Evolutionary conservation across 2,797 vertebrate genomes (phyloP).

Genomic region (Sphaeramia orbicularis): DNA sequence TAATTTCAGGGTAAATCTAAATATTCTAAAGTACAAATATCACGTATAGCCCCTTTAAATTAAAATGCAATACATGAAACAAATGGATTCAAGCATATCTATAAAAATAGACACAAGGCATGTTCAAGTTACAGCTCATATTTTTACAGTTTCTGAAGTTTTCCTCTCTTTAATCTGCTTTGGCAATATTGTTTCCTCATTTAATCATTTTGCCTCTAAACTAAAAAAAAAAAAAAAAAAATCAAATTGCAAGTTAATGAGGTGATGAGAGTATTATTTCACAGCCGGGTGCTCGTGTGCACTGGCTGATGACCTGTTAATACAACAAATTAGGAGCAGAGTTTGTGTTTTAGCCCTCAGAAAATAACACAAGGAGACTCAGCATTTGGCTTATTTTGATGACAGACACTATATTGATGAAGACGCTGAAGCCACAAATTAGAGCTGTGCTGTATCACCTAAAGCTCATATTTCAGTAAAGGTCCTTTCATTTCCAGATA

Average conservation of each 20-base stretch:
- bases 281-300: conserved; percentile 54
- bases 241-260: conserved; percentile 65
- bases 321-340: conserved; percentile 54
- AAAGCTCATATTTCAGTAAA: too few relatives aligned
- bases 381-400: conserved; percentile 13
- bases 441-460: too few relatives aligned
- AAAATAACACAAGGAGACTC: conserved; percentile 12
- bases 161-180: conserved; percentile 24
- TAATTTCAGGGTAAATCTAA: too few relatives aligned
- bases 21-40: too few relatives aligned
- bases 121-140: neutral
- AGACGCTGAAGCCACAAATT: neutral
- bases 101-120: neutral
- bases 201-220: conserved; percentile 46
- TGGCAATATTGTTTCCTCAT: conserved; percentile 38
- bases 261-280: conserved; percentile 69
- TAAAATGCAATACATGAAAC: too few relatives aligned
- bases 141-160: neutral
- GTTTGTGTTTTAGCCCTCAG: conserved; percentile 22
- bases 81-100: too few relatives aligned
- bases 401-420: neutral
- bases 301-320: conserved; percentile 58
- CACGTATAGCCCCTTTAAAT: too few relatives aligned
- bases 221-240: conserved; percentile 9
- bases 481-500: too few relatives aligned